Conservation (phyloP, 92 coral and sea anemone species). For the Galaxea fascicularis region DNA sequence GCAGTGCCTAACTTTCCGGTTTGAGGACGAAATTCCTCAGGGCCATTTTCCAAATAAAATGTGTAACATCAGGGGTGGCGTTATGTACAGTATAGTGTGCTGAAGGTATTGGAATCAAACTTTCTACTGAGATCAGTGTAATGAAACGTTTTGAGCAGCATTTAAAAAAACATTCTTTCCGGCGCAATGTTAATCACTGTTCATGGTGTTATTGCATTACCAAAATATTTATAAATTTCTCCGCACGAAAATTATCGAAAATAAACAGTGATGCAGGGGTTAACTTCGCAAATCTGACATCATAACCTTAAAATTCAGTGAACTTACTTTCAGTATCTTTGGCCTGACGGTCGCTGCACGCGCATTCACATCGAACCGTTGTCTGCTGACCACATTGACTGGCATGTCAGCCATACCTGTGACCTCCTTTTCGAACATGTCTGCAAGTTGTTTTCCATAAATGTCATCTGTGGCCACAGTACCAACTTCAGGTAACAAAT, state of each 20-base stretch:
- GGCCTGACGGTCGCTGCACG: slow-evolving; percentile 95
- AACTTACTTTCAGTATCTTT: slow-evolving; percentile 86
- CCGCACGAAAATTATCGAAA: neutral
- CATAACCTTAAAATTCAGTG: neutral
- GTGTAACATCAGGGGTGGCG: too few relatives aligned
- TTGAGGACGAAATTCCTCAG: too few relatives aligned
- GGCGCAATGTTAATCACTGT: neutral
- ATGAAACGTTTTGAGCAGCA: too few relatives aligned
- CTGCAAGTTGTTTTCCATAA: slow-evolving; percentile 90
- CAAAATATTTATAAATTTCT: neutral
- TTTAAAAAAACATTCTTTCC: neutral
- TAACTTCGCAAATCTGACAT: neutral
- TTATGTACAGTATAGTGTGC: too few relatives aligned
- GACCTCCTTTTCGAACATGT: slow-evolving; percentile 83
- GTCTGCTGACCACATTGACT: slow-evolving; percentile 87
- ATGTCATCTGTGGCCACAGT: slow-evolving; percentile 91
- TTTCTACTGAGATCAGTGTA: neutral
- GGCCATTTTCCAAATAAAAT: too few relatives aligned
- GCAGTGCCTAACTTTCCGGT: too few relatives aligned
- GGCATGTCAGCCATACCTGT: slow-evolving; percentile 85
- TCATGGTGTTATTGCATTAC: neutral
- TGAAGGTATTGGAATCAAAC: too few relatives aligned
- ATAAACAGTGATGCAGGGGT: neutral
- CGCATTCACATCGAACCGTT: slow-evolving; percentile 87
- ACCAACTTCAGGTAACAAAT: slow-evolving; percentile 93